These are phyloP conservation scores for Epinephelus coioides DNA, from an alignment of 2,797 vertebrate species.

Conservation along the genomic window DNA sequence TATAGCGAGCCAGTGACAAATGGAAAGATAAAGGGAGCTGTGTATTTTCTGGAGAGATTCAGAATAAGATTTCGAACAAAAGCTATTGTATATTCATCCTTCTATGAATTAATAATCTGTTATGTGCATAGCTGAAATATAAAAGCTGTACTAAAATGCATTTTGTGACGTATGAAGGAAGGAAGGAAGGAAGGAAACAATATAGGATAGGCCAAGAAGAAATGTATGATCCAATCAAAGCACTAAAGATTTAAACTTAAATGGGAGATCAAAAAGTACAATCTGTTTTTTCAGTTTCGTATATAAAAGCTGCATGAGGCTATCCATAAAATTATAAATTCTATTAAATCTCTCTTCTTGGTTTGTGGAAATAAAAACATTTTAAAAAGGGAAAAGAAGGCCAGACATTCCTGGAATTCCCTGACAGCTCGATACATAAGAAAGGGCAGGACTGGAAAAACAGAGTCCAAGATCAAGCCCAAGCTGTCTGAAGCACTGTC, in stretches of 20 bases:
- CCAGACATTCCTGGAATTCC: conserved; percentile 94
- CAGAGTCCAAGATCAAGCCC: conserved; percentile 89
- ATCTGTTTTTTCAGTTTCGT: conserved; percentile 47
- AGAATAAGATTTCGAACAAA: conserved; percentile 57
- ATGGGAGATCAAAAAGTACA: conserved; percentile 34
- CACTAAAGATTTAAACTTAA: conserved; percentile 11
- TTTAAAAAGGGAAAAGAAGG: conserved; percentile 84
- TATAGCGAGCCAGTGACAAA: conserved; percentile 63
- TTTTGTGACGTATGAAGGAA: conserved; percentile 47
- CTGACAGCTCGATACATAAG: conserved; percentile 91
- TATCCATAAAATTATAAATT: conserved; percentile 63
- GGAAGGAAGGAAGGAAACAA: conserved; percentile 53
- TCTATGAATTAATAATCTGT: conserved; percentile 46
- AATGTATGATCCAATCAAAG: conserved; percentile 43
- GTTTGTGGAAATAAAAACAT: conserved; percentile 86
- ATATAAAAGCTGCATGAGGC: conserved; percentile 49
- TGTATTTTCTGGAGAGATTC: conserved; percentile 62
- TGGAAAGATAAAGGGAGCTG: conserved; percentile 69
- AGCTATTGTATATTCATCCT: conserved; percentile 44
- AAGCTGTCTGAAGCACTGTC: conserved; percentile 90
- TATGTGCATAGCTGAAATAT: conserved; percentile 43
- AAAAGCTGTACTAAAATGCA: conserved; percentile 42
- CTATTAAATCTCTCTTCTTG: conserved; percentile 70
- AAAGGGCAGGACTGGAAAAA: conserved; percentile 94
- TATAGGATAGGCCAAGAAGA: conserved; percentile 21